Conservation (phyloP, 2,797 vertebrate genomes). For the Scomberomorus guttatus region DNA sequence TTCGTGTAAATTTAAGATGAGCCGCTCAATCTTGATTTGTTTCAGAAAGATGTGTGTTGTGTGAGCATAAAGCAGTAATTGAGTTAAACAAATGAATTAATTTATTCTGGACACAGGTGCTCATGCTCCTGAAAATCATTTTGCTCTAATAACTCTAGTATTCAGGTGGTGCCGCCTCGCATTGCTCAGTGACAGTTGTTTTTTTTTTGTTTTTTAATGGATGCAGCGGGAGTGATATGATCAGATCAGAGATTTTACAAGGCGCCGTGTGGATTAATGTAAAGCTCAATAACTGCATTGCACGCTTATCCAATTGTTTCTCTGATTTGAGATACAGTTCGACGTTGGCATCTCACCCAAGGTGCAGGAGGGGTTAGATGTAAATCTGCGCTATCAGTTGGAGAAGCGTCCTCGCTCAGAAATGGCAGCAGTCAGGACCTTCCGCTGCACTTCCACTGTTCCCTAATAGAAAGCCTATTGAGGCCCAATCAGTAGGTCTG, state of each 20-base stretch:
- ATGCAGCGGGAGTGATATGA: conserved; percentile 44
- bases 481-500: conserved; percentile 76
- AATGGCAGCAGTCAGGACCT: conserved; percentile 67
- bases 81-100: conserved; percentile 41
- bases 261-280: conserved; percentile 46
- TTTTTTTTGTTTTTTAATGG: conserved; percentile 14
- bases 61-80: conserved; percentile 41
- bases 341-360: conserved; percentile 18
- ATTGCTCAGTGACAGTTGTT: conserved; percentile 13
- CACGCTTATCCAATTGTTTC: conserved; percentile 51
- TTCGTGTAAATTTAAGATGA: conserved; percentile 34
- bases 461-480: conserved; percentile 69
- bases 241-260: conserved; percentile 52
- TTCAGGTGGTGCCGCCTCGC: conserved; percentile 13
- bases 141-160: conserved; percentile 57
- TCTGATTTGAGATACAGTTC: conserved; percentile 50
- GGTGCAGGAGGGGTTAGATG: conserved; percentile 53
- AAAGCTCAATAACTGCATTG: conserved; percentile 46
- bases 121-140: conserved; percentile 48
- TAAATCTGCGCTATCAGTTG: conserved; percentile 61
- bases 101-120: conserved; percentile 52
- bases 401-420: conserved; percentile 44
- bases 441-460: conserved; percentile 58
- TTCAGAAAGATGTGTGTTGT: conserved; percentile 20
- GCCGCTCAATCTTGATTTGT: conserved; percentile 46